Evolutionary conservation across 2,113 vertebrate species (phyloP).

Genomic region (Cinclus mexicanus): DNA sequence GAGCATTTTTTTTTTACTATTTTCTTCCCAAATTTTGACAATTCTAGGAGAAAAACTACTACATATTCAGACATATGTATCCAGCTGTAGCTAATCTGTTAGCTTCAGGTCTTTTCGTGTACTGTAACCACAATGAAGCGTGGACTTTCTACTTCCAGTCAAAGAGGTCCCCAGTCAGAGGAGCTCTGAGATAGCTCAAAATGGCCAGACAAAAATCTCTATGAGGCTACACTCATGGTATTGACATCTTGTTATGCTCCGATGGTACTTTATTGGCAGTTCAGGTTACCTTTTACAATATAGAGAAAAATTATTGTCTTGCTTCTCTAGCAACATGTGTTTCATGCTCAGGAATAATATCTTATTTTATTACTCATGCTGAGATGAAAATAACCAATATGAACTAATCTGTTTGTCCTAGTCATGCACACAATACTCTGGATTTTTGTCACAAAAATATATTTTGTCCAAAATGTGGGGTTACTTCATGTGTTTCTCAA

Average conservation of each 20-base stretch:
- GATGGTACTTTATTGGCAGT: neutral
- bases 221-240: neutral
- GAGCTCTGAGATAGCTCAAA: neutral
- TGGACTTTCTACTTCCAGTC: neutral
- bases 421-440: neutral
- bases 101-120: neutral
- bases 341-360: neutral
- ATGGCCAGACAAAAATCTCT: neutral
- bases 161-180: neutral
- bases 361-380: neutral
- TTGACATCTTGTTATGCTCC: neutral
- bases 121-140: neutral
- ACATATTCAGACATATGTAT: neutral
- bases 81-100: neutral
- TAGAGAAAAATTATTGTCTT: neutral
- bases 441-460: neutral
- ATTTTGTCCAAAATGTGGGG: neutral
- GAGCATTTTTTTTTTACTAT: neutral
- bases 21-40: neutral
- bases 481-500: neutral
- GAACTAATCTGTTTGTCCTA: neutral
- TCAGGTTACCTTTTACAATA: neutral
- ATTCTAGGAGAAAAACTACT: neutral
- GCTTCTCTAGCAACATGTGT: neutral
- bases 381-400: neutral